phyloP scores from a whole-genome alignment of 2,113 vertebrate genomes.

The Podilymbus podiceps region DNA sequence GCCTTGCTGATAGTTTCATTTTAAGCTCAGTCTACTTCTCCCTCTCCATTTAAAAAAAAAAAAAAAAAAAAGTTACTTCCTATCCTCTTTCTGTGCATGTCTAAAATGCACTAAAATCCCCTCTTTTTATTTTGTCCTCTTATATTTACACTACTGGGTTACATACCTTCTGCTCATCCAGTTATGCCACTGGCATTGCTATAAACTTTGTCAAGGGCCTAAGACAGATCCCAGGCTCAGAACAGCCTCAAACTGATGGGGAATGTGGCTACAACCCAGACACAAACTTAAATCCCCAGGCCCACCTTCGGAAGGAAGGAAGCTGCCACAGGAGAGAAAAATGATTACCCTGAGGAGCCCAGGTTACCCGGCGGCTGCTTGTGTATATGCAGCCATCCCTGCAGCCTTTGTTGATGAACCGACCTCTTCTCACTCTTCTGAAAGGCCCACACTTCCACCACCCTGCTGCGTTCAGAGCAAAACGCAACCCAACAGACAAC shows the following conservation, averaged over 20 bases:
- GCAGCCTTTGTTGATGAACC: not conserved
- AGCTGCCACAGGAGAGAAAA: not conserved
- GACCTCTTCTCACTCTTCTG: not conserved
- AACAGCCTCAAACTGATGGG: not conserved
- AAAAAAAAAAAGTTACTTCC: not conserved
- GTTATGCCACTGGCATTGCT: not conserved
- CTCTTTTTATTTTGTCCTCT: conserved; percentile 1
- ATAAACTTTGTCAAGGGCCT: not conserved
- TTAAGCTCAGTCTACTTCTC: not conserved
- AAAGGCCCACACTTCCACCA: not conserved
- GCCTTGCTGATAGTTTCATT: conserved; percentile 20
- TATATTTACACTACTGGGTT: not conserved
- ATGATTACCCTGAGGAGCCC: not conserved
- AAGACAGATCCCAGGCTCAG: not conserved
- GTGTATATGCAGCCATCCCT: not conserved
- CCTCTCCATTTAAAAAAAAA: not conserved
- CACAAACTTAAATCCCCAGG: not conserved
- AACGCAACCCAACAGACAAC: not conserved
- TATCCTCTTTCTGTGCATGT: not conserved
- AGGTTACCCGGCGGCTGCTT: not conserved
- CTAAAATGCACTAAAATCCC: not conserved
- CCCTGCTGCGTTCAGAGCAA: not conserved
- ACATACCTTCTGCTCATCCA: not conserved
- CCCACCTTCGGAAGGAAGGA: not conserved
- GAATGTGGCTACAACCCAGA: not conserved